These are phyloP conservation scores for Meriones psammophilus DNA, from an alignment of 2,797 vertebrate species.

Conservation along the genomic window DNA sequence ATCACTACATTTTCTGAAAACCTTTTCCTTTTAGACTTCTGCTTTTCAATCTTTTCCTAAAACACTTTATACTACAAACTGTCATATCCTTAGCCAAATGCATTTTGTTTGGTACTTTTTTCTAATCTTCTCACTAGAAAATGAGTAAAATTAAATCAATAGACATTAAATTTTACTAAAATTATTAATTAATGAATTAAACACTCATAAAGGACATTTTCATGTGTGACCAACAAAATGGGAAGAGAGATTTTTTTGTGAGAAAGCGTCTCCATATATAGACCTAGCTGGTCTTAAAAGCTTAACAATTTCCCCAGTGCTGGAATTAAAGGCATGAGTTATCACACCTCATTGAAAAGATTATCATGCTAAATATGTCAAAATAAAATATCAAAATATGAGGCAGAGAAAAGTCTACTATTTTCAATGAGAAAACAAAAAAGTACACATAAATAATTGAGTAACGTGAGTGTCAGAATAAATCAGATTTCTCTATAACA, in stretches of 20 bases:
- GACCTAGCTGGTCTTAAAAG: not conserved
- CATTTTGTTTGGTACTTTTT: not conserved
- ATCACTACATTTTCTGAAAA: not conserved
- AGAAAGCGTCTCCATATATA: not conserved
- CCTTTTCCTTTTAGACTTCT: not conserved
- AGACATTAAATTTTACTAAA: conserved; percentile 35
- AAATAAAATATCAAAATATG: not conserved
- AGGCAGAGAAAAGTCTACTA: not conserved
- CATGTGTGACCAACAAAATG: not conserved
- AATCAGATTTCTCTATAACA: not conserved
- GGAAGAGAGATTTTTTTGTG: not conserved
- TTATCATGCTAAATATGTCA: not conserved
- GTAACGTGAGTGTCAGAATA: too few relatives aligned
- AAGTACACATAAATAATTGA: not conserved
- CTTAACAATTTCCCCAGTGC: not conserved
- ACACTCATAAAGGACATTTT: not conserved
- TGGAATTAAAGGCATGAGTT: not conserved
- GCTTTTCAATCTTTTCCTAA: conserved; percentile 35
- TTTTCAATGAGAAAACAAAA: not conserved
- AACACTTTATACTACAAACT: not conserved
- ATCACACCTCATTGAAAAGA: not conserved
- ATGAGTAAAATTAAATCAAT: not conserved
- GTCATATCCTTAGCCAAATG: conserved; percentile 20
- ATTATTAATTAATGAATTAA: not conserved
- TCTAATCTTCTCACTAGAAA: not conserved